phyloP scores from a whole-genome alignment of 2,797 vertebrate species.

The Labeo calbasu region DNA sequence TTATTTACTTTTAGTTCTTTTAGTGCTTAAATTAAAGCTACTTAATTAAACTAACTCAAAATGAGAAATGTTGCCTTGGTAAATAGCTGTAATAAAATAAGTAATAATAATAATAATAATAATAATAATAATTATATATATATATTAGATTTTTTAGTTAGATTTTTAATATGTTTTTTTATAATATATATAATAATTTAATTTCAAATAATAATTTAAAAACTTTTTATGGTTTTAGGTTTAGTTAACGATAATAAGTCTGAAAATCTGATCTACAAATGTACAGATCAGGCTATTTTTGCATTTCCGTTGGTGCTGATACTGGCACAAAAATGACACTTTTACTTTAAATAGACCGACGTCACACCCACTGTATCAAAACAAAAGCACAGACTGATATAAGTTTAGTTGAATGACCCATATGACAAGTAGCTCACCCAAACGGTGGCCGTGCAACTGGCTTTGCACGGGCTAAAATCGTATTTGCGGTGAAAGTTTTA shows the following conservation, averaged over 20 bases:
- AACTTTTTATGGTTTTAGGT: not conserved
- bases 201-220: not conserved
- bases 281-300: not conserved
- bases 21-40: too few relatives aligned
- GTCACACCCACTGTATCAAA: not conserved
- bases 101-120: too few relatives aligned
- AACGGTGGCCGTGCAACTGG: not conserved
- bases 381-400: not conserved
- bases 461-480: not conserved
- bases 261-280: not conserved
- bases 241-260: not conserved
- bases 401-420: not conserved
- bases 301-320: not conserved
- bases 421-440: not conserved
- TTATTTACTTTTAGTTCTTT: too few relatives aligned
- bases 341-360: too few relatives aligned
- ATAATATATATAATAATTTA: too few relatives aligned
- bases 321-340: not conserved
- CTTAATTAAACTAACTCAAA: too few relatives aligned
- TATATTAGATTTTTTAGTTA: too few relatives aligned
- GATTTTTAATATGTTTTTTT: too few relatives aligned
- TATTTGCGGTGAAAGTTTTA: conserved; percentile 4
- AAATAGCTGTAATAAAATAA: not conserved
- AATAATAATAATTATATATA: too few relatives aligned
- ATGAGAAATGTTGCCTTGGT: not conserved